Percentiles rank a stretch among this genome's conserved stretches.
phyloP scores from a whole-genome alignment of 1,140 invertebrate species.

The Macrocentrus cingulum region DNA sequence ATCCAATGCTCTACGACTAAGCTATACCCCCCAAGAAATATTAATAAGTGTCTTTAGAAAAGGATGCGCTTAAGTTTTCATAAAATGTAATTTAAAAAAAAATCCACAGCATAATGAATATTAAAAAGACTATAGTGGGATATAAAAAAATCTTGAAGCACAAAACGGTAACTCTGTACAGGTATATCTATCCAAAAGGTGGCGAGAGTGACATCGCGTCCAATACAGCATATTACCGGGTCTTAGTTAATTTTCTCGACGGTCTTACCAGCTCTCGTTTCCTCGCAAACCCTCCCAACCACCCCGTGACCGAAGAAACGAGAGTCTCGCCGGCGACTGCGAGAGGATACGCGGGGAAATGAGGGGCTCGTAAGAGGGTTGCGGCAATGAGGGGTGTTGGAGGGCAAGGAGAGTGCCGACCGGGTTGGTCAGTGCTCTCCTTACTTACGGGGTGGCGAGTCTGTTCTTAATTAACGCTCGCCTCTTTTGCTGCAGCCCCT shows the following conservation, averaged over 20 bases:
- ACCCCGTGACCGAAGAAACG: slow-evolving; percentile 27
- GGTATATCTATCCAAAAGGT: too few relatives aligned
- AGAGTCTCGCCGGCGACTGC: slow-evolving; percentile 25
- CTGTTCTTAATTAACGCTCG: slow-evolving; percentile 60
- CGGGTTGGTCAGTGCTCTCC: slow-evolving; percentile 55
- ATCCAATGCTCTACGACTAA: too few relatives aligned
- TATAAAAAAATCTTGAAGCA: too few relatives aligned
- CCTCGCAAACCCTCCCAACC: neutral
- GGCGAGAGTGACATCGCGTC: slow-evolving; percentile 2
- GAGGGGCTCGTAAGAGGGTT: slow-evolving; percentile 16
- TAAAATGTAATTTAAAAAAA: too few relatives aligned
- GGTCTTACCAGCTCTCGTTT: slow-evolving; percentile 24
- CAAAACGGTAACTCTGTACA: too few relatives aligned
- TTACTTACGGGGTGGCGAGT: slow-evolving; percentile 58
- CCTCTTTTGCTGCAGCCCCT: slow-evolving; percentile 57
- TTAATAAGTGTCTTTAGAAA: too few relatives aligned
- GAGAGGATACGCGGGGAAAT: slow-evolving; percentile 7
- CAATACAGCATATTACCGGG: slow-evolving; percentile 45
- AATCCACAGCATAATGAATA: too few relatives aligned
- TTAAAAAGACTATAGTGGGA: too few relatives aligned
- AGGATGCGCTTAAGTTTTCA: too few relatives aligned
- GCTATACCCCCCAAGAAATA: too few relatives aligned
- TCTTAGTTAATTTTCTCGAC: slow-evolving; percentile 46
- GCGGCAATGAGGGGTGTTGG: neutral
- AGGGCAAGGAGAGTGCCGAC: slow-evolving; percentile 5